phyloP scores from a whole-genome alignment of 2,888 invertebrate genomes.

The Pyrgus malvae region DNA sequence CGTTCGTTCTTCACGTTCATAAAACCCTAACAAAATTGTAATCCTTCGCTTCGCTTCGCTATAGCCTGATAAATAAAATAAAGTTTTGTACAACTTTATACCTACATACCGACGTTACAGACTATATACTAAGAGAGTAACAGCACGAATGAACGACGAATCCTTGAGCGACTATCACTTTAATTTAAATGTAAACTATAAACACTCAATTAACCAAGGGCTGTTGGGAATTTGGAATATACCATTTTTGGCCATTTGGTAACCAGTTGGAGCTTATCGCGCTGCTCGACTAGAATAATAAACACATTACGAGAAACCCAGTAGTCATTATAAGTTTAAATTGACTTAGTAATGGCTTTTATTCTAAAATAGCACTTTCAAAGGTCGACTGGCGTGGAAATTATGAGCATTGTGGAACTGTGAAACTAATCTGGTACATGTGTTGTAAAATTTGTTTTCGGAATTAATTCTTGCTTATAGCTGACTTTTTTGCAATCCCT shows the following conservation, averaged over 20 bases:
- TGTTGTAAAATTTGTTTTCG: no score
- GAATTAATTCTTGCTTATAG: no score
- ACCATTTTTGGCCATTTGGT: neutral
- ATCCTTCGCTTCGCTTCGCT: no score
- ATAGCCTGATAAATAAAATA: no score
- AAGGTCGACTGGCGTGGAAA: constrained; percentile 1
- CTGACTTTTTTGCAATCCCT: no score
- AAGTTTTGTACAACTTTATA: no score
- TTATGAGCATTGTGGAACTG: neutral
- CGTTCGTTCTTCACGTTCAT: no score
- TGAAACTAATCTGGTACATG: no score
- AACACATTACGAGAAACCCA: constrained; percentile 31
- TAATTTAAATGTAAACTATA: neutral
- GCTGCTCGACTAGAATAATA: constrained; percentile 16
- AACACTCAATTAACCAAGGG: neutral
- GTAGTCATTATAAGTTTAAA: constrained; percentile 33
- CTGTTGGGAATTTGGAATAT: neutral
- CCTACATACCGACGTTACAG: no score
- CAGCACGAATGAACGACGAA: no score
- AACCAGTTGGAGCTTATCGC: neutral
- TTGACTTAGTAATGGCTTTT: constrained; percentile 16
- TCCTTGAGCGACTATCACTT: neutral
- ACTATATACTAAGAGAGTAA: no score
- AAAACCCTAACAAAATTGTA: no score
- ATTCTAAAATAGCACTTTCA: constrained; percentile 3